Conservation (phyloP, 2,113 vertebrate genomes). For the Dicentrarchus labrax region DNA sequence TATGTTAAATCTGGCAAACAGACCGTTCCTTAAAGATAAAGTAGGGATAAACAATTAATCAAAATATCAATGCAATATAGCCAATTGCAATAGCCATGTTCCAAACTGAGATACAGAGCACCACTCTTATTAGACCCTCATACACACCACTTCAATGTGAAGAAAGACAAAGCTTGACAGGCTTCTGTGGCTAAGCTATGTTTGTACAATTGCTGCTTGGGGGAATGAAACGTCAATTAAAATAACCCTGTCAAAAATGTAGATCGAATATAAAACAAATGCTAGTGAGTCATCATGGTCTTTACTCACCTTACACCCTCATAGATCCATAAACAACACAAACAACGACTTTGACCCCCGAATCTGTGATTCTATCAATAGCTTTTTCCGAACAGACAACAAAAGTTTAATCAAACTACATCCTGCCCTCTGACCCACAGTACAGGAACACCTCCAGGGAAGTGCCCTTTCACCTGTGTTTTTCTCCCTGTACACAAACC, state of each 20-base stretch:
- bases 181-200: neutral
- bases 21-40: too few species aligned
- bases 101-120: too few species aligned
- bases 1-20: too few species aligned
- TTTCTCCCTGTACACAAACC: neutral
- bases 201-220: too few species aligned
- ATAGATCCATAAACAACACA: too few species aligned
- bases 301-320: neutral
- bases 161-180: neutral
- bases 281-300: neutral
- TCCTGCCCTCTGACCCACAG: neutral
- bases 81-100: too few species aligned
- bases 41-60: too few species aligned
- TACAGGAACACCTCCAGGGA: neutral
- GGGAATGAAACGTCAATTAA: neutral
- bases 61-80: too few species aligned
- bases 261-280: neutral
- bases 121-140: neutral
- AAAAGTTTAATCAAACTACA: neutral
- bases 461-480: neutral
- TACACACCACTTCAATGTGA: too few species aligned
- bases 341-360: neutral
- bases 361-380: neutral
- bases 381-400: neutral
- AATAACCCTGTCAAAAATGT: neutral